A percentile compares a stretch with the other conserved stretches of the same genome.
phyloP scores from a whole-genome alignment of 2,113 vertebrate genomes.

The Caranx melampygus region DNA sequence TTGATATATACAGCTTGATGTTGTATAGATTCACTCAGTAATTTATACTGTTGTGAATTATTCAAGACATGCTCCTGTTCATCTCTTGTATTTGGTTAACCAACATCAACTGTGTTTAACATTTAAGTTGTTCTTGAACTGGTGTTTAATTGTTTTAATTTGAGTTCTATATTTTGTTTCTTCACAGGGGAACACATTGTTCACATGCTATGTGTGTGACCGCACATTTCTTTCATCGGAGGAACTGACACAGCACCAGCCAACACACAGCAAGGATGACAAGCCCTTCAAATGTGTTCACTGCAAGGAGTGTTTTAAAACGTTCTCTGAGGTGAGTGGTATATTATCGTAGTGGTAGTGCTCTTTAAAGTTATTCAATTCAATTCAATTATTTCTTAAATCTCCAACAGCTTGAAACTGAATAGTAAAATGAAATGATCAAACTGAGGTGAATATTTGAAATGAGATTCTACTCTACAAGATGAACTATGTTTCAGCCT shows the following conservation, averaged over 20 bases:
- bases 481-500: not conserved
- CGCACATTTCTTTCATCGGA: conserved; percentile 84
- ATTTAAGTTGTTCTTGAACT: not conserved
- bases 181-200: conserved; percentile 85
- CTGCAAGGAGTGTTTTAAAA: conserved; percentile 85
- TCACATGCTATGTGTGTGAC: conserved; percentile 87
- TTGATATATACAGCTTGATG: not conserved
- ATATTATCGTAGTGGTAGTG: not conserved
- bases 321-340: conserved; percentile 82
- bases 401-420: not conserved
- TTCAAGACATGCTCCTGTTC: not conserved
- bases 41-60: not conserved
- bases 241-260: conserved; percentile 85
- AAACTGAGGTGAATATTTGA: no score
- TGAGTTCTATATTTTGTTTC: not conserved
- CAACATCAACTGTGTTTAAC: not conserved
- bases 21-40: not conserved
- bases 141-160: not conserved
- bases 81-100: not conserved
- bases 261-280: conserved; percentile 86
- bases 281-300: conserved; percentile 87
- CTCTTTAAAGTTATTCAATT: no score
- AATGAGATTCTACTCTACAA: not conserved
- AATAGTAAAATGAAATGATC: not conserved
- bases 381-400: no score